phyloP scores from a whole-genome alignment of 2,888 invertebrate species.

The Amblyjoppa fuscipennis region DNA sequence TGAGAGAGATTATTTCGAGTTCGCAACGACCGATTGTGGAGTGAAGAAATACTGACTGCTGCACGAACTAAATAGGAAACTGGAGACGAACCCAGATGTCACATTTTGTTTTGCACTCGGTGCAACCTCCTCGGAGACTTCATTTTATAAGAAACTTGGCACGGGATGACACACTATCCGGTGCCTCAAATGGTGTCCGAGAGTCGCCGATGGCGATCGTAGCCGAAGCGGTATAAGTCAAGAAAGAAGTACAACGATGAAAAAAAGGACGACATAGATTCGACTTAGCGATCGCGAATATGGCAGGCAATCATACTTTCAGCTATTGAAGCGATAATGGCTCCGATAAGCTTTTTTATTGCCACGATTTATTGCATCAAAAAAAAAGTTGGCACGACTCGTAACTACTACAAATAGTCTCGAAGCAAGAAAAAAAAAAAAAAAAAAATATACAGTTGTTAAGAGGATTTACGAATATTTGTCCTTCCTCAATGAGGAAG shows the following conservation, averaged over 20 bases:
- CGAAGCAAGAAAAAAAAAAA: not conserved
- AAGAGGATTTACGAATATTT: no score
- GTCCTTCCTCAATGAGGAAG: no score
- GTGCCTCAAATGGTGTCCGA: not conserved
- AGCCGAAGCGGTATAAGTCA: not conserved
- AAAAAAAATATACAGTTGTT: not conserved
- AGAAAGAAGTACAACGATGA: not conserved
- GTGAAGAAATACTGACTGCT: not conserved
- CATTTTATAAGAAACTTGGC: not conserved
- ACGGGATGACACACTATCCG: not conserved
- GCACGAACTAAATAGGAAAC: not conserved
- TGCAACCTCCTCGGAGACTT: not conserved
- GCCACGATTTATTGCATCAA: not conserved
- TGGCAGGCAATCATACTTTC: not conserved
- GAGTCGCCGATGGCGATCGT: not conserved
- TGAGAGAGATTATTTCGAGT: not conserved
- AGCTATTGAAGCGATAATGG: not conserved
- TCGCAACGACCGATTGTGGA: not conserved
- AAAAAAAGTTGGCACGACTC: not conserved
- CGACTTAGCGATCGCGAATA: not conserved
- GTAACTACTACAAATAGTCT: not conserved
- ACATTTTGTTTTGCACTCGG: not conserved
- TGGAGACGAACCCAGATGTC: not conserved
- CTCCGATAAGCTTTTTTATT: not conserved
- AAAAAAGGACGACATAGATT: not conserved